phyloP scores from a whole-genome alignment of 2,888 invertebrate species.

The Polylopha cassiicola region DNA sequence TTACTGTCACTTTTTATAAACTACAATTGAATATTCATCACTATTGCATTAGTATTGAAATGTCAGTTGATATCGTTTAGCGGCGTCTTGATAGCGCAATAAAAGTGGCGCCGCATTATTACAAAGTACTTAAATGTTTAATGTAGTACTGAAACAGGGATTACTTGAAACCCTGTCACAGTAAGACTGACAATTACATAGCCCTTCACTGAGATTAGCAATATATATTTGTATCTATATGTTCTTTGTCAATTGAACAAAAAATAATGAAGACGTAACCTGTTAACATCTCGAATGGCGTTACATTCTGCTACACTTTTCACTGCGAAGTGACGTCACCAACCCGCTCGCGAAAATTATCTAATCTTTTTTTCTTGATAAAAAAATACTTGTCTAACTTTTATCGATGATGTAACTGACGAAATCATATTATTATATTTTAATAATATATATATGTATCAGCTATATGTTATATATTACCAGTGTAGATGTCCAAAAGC shows the following conservation, averaged over 20 bases:
- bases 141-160: conserved; percentile 8
- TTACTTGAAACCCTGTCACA: conserved; percentile 7
- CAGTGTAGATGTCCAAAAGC: too few relatives aligned
- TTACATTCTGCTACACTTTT: too few relatives aligned
- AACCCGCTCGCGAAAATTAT: too few relatives aligned
- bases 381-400: too few relatives aligned
- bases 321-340: too few relatives aligned
- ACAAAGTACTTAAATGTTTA: conserved; percentile 18
- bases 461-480: too few relatives aligned
- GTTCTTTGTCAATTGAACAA: conserved; percentile 4
- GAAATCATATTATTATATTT: too few relatives aligned
- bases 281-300: too few relatives aligned
- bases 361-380: too few relatives aligned
- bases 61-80: conserved; percentile 15
- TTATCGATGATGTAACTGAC: too few relatives aligned
- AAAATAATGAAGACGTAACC: too few relatives aligned
- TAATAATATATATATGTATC: too few relatives aligned
- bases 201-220: not conserved
- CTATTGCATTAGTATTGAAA: conserved; percentile 11
- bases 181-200: not conserved
- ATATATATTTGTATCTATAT: not conserved
- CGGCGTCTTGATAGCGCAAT: conserved; percentile 13
- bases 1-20: not conserved
- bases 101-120: conserved; percentile 16
- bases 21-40: not conserved